Conservation (phyloP, 2,797 vertebrate species). For the Sphaeramia orbicularis region DNA sequence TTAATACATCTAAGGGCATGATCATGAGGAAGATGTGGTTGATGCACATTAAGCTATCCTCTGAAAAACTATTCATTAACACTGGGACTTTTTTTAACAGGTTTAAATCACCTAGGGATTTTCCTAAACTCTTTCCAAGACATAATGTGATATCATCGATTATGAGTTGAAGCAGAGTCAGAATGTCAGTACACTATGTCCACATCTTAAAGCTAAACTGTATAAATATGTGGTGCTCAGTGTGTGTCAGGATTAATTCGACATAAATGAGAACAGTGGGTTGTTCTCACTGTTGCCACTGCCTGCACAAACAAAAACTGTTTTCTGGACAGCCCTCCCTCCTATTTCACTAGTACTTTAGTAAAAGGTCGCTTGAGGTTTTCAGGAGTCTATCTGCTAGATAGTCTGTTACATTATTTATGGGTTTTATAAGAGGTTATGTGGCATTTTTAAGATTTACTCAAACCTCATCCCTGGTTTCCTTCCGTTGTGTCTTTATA, state of each 20-base stretch:
- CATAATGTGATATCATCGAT: conserved; percentile 28
- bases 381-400: conserved; percentile 22
- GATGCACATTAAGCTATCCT: conserved; percentile 24
- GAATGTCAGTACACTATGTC: conserved; percentile 5
- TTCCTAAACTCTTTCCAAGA: conserved; percentile 30
- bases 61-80: conserved; percentile 27
- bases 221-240: conserved; percentile 18
- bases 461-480: conserved; percentile 21
- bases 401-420: conserved; percentile 23
- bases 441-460: conserved; percentile 8
- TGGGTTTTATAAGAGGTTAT: background rate
- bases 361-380: conserved; percentile 47
- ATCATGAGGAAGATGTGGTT: conserved; percentile 15
- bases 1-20: conserved; percentile 38
- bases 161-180: conserved; percentile 13
- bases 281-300: conserved; percentile 48
- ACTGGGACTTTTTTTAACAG: conserved; percentile 21
- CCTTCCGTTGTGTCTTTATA: conserved; percentile 16
- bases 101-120: conserved; percentile 27
- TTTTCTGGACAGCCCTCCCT: conserved; percentile 10
- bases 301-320: conserved; percentile 24
- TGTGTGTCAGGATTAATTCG: conserved; percentile 13
- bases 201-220: conserved; percentile 3
- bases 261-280: conserved; percentile 51
- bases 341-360: conserved; percentile 9